A percentile compares a stretch with the other conserved stretches of the same genome.
phyloP scores from a whole-genome alignment of 2,888 invertebrate species.

The Quadroppia sp. region DNA sequence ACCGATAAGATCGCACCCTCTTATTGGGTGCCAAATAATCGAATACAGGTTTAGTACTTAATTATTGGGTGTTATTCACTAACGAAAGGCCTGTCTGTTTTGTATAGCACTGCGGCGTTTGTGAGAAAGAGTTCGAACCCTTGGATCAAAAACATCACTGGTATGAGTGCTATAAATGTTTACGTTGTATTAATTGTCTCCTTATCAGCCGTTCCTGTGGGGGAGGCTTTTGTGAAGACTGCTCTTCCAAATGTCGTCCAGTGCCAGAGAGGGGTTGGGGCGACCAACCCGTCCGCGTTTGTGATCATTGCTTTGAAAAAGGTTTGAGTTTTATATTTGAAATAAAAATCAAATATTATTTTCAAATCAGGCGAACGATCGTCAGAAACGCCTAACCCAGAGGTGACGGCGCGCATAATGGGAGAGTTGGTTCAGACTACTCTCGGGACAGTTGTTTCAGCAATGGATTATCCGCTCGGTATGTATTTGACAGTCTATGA shows the following conservation, averaged over 20 bases:
- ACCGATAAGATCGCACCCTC: constrained; percentile 71
- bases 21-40: constrained; percentile 73
- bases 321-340: constrained; percentile 40
- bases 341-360: not conserved
- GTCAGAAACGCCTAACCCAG: constrained; percentile 41
- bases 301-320: constrained; percentile 62
- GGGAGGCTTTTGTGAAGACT: constrained; percentile 70
- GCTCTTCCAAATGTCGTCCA: constrained; percentile 63
- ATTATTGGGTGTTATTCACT: not conserved
- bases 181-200: not conserved
- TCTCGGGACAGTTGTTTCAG: constrained; percentile 65
- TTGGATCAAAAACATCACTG: constrained; percentile 60
- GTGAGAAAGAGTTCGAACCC: constrained; percentile 60
- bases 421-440: constrained; percentile 70
- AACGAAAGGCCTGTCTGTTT: constrained; percentile 29
- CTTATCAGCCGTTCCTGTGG: constrained; percentile 52
- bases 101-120: constrained; percentile 63
- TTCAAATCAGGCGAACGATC: constrained; percentile 23
- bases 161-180: not conserved
- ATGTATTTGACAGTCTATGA: constrained; percentile 47
- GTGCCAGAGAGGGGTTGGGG: constrained; percentile 71
- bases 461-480: constrained; percentile 70
- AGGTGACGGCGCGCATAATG: constrained; percentile 52
- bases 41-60: constrained; percentile 61
- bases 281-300: constrained; percentile 65